Base-by-base conservation (phyloP, 92 coral and sea anemone genomes). In the Epizoanthus fatuus region DNA sequence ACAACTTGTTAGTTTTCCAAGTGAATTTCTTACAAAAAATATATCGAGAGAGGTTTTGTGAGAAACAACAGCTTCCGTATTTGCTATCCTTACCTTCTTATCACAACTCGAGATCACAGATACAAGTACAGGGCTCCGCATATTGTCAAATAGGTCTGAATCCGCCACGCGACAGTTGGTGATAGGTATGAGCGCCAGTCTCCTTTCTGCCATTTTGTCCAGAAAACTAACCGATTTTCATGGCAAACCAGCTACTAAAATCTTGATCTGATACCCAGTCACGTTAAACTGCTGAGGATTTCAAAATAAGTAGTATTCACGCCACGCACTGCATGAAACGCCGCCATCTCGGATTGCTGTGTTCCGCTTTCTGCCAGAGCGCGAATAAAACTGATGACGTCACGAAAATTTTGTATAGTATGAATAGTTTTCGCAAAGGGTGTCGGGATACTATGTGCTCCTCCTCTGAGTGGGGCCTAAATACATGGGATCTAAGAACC, bases 201-300 rank as follows among this genome's bases (percentile, higher is more conserved):
- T 22, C 22, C 87, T 64, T 63, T 74, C 81, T 0, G n/a, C 81
- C 11, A 83, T 39, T 15, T 70, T 76, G 51, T 56, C 70, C 4
- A 86, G 7, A 56, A 75, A 86, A 62, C 94, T 91, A 14, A 80
- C 22, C 85, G 90, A 3, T 53, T 72, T 68, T 91, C 88, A 20
- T 82, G 82, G 65, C 94, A 86, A 74, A 75, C 72, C 0, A 91
- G 22, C 6, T 84, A 17, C 16, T 37, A 5, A 70, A 73, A 35
- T 74, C 68, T 17, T 62, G 75, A n/a, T 72, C 67, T 9, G 87
- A 81, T 3, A 87, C 91, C 29, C 87, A 87, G 38, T 86, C 85
- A 59, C 85, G 55, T 47, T 79, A 5, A 86, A 1, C 19, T 75
- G 71, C 3, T 52, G 42, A 49, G 19, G 2, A 81, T 49, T 69